These are phyloP conservation scores for Smittia sp. DNA, from an alignment of 2,888 invertebrate genomes.

Conservation along the genomic window DNA sequence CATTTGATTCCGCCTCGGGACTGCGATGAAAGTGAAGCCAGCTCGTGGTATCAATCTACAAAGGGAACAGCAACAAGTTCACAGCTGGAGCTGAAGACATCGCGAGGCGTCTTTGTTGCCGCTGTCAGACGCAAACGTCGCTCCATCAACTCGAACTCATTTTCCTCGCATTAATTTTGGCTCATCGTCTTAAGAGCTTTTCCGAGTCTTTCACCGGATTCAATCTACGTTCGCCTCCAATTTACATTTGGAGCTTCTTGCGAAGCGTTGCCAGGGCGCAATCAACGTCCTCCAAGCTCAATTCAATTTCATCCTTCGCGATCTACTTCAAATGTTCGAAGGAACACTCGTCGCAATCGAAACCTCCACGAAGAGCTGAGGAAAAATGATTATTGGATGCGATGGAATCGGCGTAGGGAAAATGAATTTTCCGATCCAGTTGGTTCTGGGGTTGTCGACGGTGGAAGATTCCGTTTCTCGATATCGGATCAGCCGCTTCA, in stretches of 20 bases:
- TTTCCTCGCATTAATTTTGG: not conserved
- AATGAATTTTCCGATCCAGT: not conserved
- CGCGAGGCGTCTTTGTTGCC: not conserved
- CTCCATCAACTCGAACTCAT: not conserved
- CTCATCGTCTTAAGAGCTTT: not conserved
- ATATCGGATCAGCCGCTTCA: not conserved
- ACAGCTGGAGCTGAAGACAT: not conserved
- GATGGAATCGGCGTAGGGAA: not conserved
- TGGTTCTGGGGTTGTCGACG: not conserved
- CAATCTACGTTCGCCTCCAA: not conserved
- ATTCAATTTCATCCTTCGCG: not conserved
- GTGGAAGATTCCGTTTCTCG: not conserved
- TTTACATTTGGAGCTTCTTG: not conserved
- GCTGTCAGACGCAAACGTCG: not conserved
- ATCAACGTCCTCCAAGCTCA: not conserved
- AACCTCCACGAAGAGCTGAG: not conserved
- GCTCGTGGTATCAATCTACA: no score
- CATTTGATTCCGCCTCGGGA: no score
- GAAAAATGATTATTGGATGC: constrained; percentile 14
- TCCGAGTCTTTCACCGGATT: not conserved
- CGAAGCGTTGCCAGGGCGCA: not conserved
- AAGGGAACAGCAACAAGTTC: not conserved
- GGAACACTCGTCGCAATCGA: not conserved
- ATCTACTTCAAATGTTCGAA: not conserved
- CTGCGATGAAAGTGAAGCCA: no score